Base-by-base conservation (phyloP, 2,113 vertebrate genomes). In the Poecile atricapillus region DNA sequence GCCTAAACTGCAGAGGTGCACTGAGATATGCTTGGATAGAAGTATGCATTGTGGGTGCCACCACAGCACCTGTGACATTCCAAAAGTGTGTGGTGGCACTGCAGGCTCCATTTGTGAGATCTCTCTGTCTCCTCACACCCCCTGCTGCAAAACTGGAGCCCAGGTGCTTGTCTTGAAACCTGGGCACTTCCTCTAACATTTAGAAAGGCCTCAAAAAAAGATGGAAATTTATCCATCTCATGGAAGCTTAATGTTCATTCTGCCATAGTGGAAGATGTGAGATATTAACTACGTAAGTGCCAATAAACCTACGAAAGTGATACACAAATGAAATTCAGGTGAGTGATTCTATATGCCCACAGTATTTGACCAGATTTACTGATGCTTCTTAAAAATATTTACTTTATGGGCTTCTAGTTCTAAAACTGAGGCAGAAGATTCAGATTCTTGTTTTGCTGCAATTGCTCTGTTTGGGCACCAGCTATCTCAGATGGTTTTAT, bases 181-280 rank as follows among this genome's bases (percentile, higher is more conserved):
- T 23, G 7, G 22, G 2, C 2, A 0, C 55, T 67, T 19, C 9
- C 21, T 49, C 52, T 35, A 75, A 33, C 3, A 2, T 59, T 49
- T 44, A 58, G n/a, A 69, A 80, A 81, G 15, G 23, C 31, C 24
- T 53, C 37, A 58, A 74, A 69, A 82, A 44, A 77, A 10, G 0
- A 39, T 46, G 11, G 22, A 70, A 65, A 70, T 9, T 10, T 35
- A 78, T 49, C 25, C 39, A 43, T 31, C 22, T 85, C n/a, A 58
- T 28, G 11, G 25, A 67, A 28, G 33, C 21, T 65, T 46, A 52
- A n/a, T 49, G 16, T 23, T 87, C 37, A 44, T 74, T 85, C 65
- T 82, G 56, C 22, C 44, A 5, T 18, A 52, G 14, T 10, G 37
- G 22, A 82, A 43, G 21, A 52, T 33, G 14, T 15, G 41, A 64